A percentile compares a stretch with the other conserved stretches of the same genome.
These are phyloP conservation scores for Drosophila neonasuta DNA, from an alignment of 2,888 invertebrate genomes.

Conservation along the genomic window DNA sequence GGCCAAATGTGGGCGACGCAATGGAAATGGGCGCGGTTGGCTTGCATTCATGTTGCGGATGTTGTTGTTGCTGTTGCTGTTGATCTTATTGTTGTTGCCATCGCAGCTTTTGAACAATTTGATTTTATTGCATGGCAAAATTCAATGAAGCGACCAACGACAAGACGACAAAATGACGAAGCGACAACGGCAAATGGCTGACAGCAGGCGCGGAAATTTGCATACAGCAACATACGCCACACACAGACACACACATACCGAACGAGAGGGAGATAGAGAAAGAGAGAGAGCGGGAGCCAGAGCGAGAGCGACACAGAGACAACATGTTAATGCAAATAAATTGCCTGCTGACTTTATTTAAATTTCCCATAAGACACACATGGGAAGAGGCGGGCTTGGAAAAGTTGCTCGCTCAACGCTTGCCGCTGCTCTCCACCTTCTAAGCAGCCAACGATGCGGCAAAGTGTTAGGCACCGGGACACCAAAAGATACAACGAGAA, in stretches of 20 bases:
- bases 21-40: constrained; percentile 49
- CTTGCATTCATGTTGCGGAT: constrained; percentile 35
- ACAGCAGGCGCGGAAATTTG: constrained; percentile 75
- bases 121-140: constrained; percentile 71
- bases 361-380: constrained; percentile 75
- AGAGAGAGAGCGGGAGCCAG: no score
- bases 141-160: constrained; percentile 75
- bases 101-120: constrained; percentile 70
- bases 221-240: constrained; percentile 64
- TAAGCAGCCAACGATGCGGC: constrained; percentile 56
- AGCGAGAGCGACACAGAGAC: constrained; percentile 43
- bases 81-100: constrained; percentile 19
- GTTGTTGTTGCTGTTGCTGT: constrained; percentile 6
- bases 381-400: constrained; percentile 5
- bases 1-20: constrained; percentile 59
- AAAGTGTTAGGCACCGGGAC: constrained; percentile 56
- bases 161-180: constrained; percentile 46
- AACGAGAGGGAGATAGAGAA: background rate
- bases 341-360: constrained; percentile 78
- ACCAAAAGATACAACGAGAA: background rate
- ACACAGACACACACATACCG: constrained; percentile 21
- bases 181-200: constrained; percentile 51
- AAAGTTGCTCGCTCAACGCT: constrained; percentile 9
- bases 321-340: constrained; percentile 76
- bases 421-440: constrained; percentile 29